phyloP scores from a whole-genome alignment of 2,888 invertebrate genomes.

The Neoaliturus tenellus region DNA sequence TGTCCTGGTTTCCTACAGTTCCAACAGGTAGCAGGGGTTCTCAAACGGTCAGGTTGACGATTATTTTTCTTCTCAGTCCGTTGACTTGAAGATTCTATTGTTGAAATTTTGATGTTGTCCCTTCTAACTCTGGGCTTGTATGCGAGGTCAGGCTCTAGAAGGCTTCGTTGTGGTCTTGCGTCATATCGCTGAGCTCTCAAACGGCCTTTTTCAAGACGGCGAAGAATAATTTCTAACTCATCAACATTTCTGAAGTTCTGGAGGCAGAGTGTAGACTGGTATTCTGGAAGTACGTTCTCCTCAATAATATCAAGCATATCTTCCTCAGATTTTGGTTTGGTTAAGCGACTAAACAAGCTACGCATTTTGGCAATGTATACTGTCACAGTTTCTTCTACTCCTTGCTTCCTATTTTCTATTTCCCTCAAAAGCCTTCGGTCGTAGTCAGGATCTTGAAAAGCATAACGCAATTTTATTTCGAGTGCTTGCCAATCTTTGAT shows the following conservation, averaged over 20 bases:
- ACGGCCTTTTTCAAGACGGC: neutral
- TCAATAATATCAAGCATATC: slow-evolving; percentile 11
- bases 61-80: neutral
- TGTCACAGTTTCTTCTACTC: neutral
- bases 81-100: neutral
- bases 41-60: neutral
- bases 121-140: neutral
- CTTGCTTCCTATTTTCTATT: slow-evolving; percentile 7
- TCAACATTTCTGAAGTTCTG: neutral
- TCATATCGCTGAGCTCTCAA: neutral
- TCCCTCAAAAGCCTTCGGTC: neutral
- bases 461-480: neutral
- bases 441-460: slow-evolving; percentile 8
- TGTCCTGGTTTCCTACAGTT: neutral
- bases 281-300: slow-evolving; percentile 3
- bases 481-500: slow-evolving; percentile 14
- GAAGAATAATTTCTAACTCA: slow-evolving; percentile 13
- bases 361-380: slow-evolving; percentile 7
- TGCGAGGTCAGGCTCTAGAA: neutral
- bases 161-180: neutral
- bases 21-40: neutral
- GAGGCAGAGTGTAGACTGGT: neutral
- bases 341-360: neutral
- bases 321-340: neutral
- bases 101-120: neutral